Percentiles rank a stretch among this genome's conserved stretches.
phyloP scores from a whole-genome alignment of 2,113 vertebrate genomes.

The Lophochroa leadbeateri region DNA sequence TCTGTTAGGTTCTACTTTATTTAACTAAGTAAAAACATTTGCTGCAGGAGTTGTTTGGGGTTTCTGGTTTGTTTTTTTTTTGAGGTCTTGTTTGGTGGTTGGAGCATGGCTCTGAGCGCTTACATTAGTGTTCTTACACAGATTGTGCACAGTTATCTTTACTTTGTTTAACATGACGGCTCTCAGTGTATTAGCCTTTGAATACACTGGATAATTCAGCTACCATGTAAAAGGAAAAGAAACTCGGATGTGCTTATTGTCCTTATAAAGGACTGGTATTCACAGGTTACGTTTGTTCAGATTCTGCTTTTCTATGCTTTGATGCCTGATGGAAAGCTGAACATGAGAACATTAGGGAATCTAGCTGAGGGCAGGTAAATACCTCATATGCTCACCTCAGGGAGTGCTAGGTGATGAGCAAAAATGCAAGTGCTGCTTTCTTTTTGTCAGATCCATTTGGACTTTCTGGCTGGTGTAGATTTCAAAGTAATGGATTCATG shows the following conservation, averaged over 20 bases:
- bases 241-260: background rate
- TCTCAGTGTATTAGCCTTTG: background rate
- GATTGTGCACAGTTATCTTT: background rate
- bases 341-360: background rate
- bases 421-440: background rate
- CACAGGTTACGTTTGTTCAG: background rate
- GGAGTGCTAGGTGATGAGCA: background rate
- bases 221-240: background rate
- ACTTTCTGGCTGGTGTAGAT: background rate
- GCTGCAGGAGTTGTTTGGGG: background rate
- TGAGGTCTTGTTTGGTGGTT: background rate
- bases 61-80: background rate
- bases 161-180: background rate
- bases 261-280: background rate
- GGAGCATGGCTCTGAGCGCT: background rate
- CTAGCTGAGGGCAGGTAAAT: background rate
- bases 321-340: background rate
- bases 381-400: background rate
- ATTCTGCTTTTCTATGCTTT: background rate
- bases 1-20: background rate
- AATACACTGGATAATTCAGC: background rate
- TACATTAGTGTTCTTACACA: background rate
- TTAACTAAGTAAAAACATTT: background rate
- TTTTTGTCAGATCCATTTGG: background rate
- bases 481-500: background rate